Conservation (phyloP, 2,113 vertebrate genomes). For the Psephotus haematonotus region DNA sequence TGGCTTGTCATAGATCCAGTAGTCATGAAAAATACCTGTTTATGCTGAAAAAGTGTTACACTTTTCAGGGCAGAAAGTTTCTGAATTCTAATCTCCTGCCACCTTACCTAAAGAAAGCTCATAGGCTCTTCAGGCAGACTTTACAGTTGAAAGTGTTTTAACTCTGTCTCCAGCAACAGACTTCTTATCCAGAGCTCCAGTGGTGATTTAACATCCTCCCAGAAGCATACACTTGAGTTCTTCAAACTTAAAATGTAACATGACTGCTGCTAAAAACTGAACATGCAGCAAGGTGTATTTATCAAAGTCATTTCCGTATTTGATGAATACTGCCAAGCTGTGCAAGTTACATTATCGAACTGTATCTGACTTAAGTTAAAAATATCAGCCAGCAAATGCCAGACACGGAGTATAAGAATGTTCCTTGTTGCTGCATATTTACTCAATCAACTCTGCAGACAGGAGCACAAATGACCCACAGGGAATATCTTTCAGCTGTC, state of each 20-base stretch:
- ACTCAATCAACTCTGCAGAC: background rate
- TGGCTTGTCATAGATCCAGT: background rate
- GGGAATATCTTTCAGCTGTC: slow-evolving; percentile 38
- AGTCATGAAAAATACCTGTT: background rate
- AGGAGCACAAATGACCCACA: slow-evolving; percentile 15
- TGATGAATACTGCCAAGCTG: background rate
- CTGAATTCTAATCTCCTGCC: background rate
- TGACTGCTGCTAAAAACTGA: background rate
- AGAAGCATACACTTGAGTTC: background rate
- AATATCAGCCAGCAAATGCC: slow-evolving; percentile 2
- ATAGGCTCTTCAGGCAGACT: background rate
- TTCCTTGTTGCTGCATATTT: slow-evolving; percentile 25
- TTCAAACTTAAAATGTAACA: background rate
- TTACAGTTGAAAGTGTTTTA: background rate
- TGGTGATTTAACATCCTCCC: background rate
- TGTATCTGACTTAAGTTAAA: slow-evolving; percentile 18
- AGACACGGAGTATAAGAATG: background rate
- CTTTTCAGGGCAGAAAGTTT: background rate
- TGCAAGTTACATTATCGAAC: background rate
- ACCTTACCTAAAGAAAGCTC: background rate
- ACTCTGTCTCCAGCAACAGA: background rate
- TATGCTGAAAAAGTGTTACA: background rate
- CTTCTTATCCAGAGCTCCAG: background rate
- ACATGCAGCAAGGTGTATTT: slow-evolving; percentile 8
- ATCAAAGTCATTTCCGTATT: slow-evolving; percentile 24